A percentile compares a stretch with the other conserved stretches of the same genome.
phyloP scores from a whole-genome alignment of 2,888 invertebrate species.

The Ennomos fuscantarius region DNA sequence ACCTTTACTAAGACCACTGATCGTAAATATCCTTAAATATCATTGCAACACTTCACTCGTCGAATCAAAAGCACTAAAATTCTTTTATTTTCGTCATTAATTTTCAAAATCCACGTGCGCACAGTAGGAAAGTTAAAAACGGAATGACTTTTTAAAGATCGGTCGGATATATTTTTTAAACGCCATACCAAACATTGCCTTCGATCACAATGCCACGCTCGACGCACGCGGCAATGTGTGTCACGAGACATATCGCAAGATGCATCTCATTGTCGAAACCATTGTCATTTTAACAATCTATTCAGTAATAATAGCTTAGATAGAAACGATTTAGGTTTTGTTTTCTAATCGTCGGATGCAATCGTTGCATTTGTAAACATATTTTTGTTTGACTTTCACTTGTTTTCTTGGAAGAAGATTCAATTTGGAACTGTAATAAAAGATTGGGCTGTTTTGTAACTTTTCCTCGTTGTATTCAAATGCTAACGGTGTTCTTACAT shows the following conservation, averaged over 20 bases:
- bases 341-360: constrained; percentile 27
- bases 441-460: constrained; percentile 1
- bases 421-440: constrained; percentile 5
- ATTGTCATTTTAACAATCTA: constrained; percentile 36
- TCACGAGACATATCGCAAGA: constrained; percentile 71
- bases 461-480: constrained; percentile 13
- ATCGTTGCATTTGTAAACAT: constrained; percentile 24
- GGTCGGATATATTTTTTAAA: constrained; percentile 64
- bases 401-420: constrained; percentile 14
- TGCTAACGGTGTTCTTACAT: too few species aligned
- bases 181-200: constrained; percentile 40
- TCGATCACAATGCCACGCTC: constrained; percentile 61
- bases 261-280: constrained; percentile 57
- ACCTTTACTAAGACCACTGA: too few species aligned
- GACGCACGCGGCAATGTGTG: constrained; percentile 66
- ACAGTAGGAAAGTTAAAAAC: constrained; percentile 59
- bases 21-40: too few species aligned
- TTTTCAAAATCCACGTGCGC: constrained; percentile 50
- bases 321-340: constrained; percentile 22
- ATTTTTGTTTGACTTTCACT: constrained; percentile 20
- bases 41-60: too few species aligned
- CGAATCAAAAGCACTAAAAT: too few species aligned
- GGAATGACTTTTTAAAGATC: constrained; percentile 64
- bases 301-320: constrained; percentile 26
- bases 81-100: constrained; percentile 4